Evolutionary conservation across 2,797 vertebrate genomes (phyloP), one percentile per base, ranked within the genome.

Genomic region (Acrossocheilus fasciatus): DNA sequence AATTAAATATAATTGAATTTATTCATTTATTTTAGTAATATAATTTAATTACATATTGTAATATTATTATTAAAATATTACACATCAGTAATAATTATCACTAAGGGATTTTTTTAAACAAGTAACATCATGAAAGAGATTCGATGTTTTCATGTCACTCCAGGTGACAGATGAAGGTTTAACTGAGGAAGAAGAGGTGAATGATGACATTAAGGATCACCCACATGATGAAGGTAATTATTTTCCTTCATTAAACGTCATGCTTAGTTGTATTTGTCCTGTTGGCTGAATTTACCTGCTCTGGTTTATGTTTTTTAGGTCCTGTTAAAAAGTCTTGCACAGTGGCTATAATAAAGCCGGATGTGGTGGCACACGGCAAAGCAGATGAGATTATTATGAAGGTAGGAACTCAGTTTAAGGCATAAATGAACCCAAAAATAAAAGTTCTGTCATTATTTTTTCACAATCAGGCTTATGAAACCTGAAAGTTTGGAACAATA

Each of bases 321-420:
- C 92, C 96, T 85, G 90, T 90, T 69, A 93, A 91, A 91, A 95
- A 95, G 91, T 91, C 94, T 72, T 97, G 94, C 90, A 97, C 97
- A 20, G 91, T 98, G 88, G 96, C 95, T 30, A 96, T 98, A 91
- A 96, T 98, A 89, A 98, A 97, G 93, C 97, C 97, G 70, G 97
- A 98, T 14, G 97, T 95, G 7, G 96, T 97, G 30, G 96, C 95
- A 91, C 96, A 97, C 3, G 96, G 97, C 86, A 96, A 96, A 87
- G 91, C 95, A 52, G 94, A 96, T 69, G 96, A 98, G 91, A 97
- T 98, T 82, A 96, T 97, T 54, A 96, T 96, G 95, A 98, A 97
- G 97, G 97, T 98, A 93, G 50, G 11, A 82, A n/a, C 12, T 30
- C 2, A 34, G 43, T 47, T 57, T 41, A 39, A 80, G 15, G 3